Conservation (phyloP, 2,888 invertebrate species). For the Cyrtodaria siliqua region DNA sequence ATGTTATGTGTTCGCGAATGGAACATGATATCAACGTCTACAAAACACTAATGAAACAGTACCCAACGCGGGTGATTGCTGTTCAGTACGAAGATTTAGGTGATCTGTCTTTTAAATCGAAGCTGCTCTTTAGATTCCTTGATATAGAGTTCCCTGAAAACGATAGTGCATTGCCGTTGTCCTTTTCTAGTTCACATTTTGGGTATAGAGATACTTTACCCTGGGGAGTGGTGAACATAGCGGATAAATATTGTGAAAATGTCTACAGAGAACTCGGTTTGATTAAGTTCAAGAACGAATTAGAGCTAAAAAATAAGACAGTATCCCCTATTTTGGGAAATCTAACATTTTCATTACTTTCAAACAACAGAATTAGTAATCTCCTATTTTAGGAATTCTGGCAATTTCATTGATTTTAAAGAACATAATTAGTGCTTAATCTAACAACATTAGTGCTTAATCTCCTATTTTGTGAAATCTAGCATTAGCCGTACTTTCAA, state of each 20-base stretch:
- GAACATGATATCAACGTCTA: conserved; percentile 12
- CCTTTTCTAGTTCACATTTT: conserved; percentile 1
- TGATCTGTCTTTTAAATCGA: conserved; percentile 15
- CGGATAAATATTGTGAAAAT: conserved; percentile 1
- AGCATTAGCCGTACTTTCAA: no score
- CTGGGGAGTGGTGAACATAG: neutral
- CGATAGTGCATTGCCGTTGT: neutral
- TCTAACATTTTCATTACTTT: no score
- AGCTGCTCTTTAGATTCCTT: conserved; percentile 13
- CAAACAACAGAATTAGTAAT: no score
- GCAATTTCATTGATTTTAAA: no score
- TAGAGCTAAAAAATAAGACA: no score
- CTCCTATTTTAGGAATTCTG: no score
- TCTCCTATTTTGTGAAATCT: no score
- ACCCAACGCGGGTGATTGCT: conserved; percentile 22
- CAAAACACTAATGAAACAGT: neutral
- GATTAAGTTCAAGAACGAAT: neutral
- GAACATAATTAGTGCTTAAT: no score
- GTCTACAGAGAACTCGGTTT: conserved; percentile 2
- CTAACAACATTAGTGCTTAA: no score
- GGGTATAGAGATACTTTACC: neutral
- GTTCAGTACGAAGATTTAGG: conserved; percentile 40
- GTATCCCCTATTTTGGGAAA: no score
- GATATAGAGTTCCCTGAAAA: conserved; percentile 19
- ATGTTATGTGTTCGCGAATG: conserved; percentile 19